A percentile compares a stretch with the other conserved stretches of the same genome.
Conservation (phyloP, 2,113 vertebrate species). For the Elanoides forficatus region DNA sequence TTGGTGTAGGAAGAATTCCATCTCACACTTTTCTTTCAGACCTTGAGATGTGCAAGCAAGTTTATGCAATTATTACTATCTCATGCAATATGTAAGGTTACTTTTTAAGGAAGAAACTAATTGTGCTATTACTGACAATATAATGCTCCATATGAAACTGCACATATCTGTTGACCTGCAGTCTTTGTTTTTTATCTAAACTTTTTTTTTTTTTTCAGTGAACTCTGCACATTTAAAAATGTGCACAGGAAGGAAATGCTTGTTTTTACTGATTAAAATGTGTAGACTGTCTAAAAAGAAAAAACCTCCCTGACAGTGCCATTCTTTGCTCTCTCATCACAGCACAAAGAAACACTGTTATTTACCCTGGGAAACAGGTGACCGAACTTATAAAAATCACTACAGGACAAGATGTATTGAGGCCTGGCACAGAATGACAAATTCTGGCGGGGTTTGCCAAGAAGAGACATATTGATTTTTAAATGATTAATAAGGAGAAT, state of each 20-base stretch:
- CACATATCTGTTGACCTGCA: neutral
- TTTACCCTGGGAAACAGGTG: conserved; percentile 93
- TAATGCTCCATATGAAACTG: neutral
- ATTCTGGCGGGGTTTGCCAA: conserved; percentile 90
- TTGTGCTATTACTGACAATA: neutral
- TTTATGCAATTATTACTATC: neutral
- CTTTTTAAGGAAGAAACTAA: neutral
- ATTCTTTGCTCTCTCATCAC: neutral
- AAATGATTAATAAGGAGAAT: conserved; percentile 99
- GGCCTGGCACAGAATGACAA: conserved; percentile 90
- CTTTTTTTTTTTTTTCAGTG: neutral
- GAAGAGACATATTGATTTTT: conserved; percentile 99
- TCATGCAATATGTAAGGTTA: neutral
- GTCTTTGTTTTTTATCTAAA: neutral
- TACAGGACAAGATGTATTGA: conserved; percentile 94
- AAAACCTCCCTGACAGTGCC: neutral
- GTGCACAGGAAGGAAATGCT: neutral
- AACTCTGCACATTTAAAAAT: conserved; percentile 42
- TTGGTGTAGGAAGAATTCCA: neutral
- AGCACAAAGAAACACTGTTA: conserved; percentile 69
- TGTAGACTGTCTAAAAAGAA: neutral
- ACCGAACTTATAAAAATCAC: conserved; percentile 96
- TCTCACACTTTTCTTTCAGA: neutral
- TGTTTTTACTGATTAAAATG: conserved; percentile 38
- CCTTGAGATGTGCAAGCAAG: neutral